A percentile compares a stretch with the other conserved stretches of the same genome.
These are phyloP conservation scores for Lasioglossum vierecki DNA, from an alignment of 2,888 invertebrate species.

Conservation along the genomic window DNA sequence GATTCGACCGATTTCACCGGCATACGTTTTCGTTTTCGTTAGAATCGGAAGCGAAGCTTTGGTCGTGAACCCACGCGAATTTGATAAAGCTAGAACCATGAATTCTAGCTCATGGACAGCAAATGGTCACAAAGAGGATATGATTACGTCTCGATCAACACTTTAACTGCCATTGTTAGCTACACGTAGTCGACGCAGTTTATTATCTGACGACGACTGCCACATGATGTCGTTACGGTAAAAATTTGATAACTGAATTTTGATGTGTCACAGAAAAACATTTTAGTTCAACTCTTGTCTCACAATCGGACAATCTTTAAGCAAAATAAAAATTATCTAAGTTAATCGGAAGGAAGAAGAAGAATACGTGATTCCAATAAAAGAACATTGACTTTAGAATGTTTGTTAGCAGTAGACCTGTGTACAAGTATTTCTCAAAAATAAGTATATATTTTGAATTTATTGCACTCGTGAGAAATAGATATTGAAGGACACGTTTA, in stretches of 20 bases:
- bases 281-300: background rate
- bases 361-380: too few species aligned
- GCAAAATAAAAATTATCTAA: too few species aligned
- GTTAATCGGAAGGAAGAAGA: background rate
- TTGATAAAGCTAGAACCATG: background rate
- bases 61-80: slow-evolving; percentile 7
- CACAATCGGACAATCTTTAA: too few species aligned
- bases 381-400: too few species aligned
- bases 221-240: background rate
- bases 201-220: background rate
- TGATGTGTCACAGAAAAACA: background rate
- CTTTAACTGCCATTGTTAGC: background rate
- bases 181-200: background rate
- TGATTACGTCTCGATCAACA: background rate
- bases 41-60: slow-evolving; percentile 1
- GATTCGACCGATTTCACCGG: background rate
- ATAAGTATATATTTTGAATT: too few species aligned
- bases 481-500: too few species aligned
- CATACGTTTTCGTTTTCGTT: background rate
- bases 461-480: too few species aligned
- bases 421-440: too few species aligned
- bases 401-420: too few species aligned
- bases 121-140: background rate
- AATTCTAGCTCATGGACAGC: background rate
- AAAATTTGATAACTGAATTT: background rate